Base-by-base conservation (phyloP, 2,113 vertebrate species). In the Pollachius pollachius region DNA sequence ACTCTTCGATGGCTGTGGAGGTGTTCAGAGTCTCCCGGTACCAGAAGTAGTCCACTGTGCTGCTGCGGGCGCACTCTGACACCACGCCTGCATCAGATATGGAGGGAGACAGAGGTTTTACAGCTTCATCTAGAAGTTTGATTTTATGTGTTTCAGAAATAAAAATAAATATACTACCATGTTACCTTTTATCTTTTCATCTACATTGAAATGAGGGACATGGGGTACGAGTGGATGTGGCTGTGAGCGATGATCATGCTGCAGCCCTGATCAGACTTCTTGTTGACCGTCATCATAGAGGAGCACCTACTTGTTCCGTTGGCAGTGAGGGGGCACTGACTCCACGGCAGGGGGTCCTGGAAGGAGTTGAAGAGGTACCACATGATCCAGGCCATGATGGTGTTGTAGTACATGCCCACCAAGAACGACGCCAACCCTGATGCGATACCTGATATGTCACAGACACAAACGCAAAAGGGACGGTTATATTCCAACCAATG, bases 341-440 rank as follows among this genome's bases (percentile, higher is more conserved):
- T 97, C 96, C 97, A 99, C 0, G 97, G 97, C 72, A 99, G 84
- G 2, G 96, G 97, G 0, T 93, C 87, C 90, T 99, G 96, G 76
- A 99, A 96, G 68, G 97, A 99, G 88, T 97, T 99, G 92, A 96
- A 98, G 84, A 98, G 95, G 85, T 99, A 99, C 97, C 97, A 98
- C 94, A 98, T 93, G 75, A 98, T 94, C 92, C 94, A 97, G 73
- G 96, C 94, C 81, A 98, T 95, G 87, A 99, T 98, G 65, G 94
- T 95, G 79, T 99, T 99, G 75, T 99, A 99, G 82, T 99, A 99
- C 69, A 97, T 78, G 2, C 96, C 90, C 74, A 99, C 95, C 78
- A 96, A 70, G 80, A 96, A 91, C 16, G 96, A 98, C 0, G 94
- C 93, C 0, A 94, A 5, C 93, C 97, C 80, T 69, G 97, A 94